Evolutionary conservation across 2,797 vertebrate genomes (phyloP), one percentile per base, ranked within the genome.

Genomic region (Leptoclinus maculatus): DNA sequence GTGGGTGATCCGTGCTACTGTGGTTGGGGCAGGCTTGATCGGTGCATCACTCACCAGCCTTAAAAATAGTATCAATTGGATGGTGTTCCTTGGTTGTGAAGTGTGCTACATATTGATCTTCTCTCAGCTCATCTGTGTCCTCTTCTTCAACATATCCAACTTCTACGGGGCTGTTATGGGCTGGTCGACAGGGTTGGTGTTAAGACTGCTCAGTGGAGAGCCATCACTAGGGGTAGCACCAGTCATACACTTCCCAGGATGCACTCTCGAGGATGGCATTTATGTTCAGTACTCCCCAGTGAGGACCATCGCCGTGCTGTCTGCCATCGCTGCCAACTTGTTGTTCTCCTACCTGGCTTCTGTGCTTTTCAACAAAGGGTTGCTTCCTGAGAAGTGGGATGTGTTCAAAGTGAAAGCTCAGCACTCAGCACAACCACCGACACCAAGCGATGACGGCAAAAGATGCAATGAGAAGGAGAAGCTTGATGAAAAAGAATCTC

Each of bases 261-360:
- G 91, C 75, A 83, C 87, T 36, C 66, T 88, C 1, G 82, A 88
- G 49, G 85, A 94, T 0, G 85, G 87, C 0, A 74, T 74, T 39
- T 92, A 93, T 27, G 59, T 76, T 17, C 95, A 96, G 80, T 77
- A 90, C 17, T 88, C 94, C 69, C 95, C 95, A 5, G 91, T 94
- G 58, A 96, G 88, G 87, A 94, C 93, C 1, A 89, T 95, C 84
- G 90, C 85, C 0, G 25, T 95, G 93, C 74, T 95, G 47, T 43
- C 92, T 29, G 77, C 92, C 1, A 1, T 93, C 14, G 74, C 77
- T 11, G 84, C 84, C 0, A 94, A 91, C 1, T 59, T 86, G 75
- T 4, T 67, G 1, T 86, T 87, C 66, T 90, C 87, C 56, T 76
- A 59, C 29, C 39, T 87, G 59, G 16, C 54, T 0, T 71, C 74